A percentile compares a stretch with the other conserved stretches of the same genome.
Conservation (phyloP, 1,140 invertebrate genomes). For the Atta cephalotes region DNA sequence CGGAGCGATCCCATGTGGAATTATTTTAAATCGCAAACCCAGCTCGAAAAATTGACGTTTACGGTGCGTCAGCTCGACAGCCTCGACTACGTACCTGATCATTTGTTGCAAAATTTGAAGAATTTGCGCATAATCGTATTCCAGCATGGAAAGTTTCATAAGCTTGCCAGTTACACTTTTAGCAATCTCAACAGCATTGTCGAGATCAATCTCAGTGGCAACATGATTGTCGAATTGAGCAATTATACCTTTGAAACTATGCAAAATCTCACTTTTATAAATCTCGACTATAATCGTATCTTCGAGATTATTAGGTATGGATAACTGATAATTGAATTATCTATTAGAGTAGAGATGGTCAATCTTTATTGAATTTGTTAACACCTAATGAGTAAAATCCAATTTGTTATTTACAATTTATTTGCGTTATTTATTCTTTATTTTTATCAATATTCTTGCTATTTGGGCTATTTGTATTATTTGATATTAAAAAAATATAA, state of each 20-base stretch:
- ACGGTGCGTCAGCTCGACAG: constrained; percentile 89
- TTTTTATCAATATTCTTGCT: neutral
- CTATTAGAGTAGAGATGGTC: neutral
- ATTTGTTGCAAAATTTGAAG: constrained; percentile 88
- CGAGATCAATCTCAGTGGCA: constrained; percentile 89
- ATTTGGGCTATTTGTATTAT: neutral
- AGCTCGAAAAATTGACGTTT: constrained; percentile 89
- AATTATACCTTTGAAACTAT: constrained; percentile 90
- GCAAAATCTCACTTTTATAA: constrained; percentile 88
- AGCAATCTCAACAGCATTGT: constrained; percentile 89
- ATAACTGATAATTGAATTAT: neutral
- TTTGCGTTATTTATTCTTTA: neutral
- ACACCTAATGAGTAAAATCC: neutral
- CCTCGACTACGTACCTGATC: constrained; percentile 90
- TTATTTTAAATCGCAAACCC: constrained; percentile 90
- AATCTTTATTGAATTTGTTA: constrained; percentile 1
- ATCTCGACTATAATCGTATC: constrained; percentile 91
- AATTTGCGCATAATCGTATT: constrained; percentile 89
- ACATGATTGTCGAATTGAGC: constrained; percentile 89
- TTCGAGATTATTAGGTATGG: constrained; percentile 89
- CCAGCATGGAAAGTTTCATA: constrained; percentile 90
- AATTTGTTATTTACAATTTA: neutral
- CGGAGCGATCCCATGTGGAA: constrained; percentile 90
- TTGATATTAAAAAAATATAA: neutral
- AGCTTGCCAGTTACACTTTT: constrained; percentile 89